A percentile compares a stretch with the other conserved stretches of the same genome.
Evolutionary conservation across 2,888 invertebrate species (phyloP).

Genomic region (Limnephilus auricula): DNA sequence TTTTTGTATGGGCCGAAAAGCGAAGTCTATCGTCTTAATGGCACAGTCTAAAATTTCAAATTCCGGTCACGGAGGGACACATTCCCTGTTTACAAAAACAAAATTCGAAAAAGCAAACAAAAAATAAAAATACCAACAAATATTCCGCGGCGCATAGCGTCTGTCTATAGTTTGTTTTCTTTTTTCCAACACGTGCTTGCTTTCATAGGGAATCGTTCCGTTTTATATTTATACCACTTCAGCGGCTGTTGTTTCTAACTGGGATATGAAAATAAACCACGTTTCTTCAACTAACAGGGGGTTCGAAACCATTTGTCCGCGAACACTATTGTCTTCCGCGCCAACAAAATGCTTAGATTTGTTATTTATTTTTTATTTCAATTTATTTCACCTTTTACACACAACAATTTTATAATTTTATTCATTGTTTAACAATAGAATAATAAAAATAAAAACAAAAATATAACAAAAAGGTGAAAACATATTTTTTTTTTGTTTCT

Average conservation of each 20-base stretch:
- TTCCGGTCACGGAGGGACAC: background rate
- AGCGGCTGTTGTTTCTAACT: background rate
- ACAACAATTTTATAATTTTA: too few relatives aligned
- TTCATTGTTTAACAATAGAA: too few relatives aligned
- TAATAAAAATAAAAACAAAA: too few relatives aligned
- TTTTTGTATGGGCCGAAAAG: too few relatives aligned
- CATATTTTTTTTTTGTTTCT: too few relatives aligned
- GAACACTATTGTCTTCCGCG: too few relatives aligned
- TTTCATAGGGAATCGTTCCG: background rate
- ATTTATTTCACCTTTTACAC: too few relatives aligned
- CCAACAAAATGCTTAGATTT: too few relatives aligned
- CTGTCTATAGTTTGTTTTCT: background rate
- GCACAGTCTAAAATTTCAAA: background rate
- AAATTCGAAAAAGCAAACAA: background rate
- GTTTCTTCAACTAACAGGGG: background rate
- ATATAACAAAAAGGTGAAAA: too few relatives aligned
- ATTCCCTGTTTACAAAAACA: background rate
- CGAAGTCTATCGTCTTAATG: background rate
- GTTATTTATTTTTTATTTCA: too few relatives aligned
- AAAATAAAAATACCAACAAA: background rate
- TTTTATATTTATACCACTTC: background rate
- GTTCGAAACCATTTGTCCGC: background rate
- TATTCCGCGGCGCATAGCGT: background rate
- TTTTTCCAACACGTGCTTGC: background rate
- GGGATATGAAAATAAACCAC: background rate